Percentiles rank a stretch among this genome's conserved stretches.
Conservation (phyloP, 1,140 invertebrate genomes). For the Drosophila burlai region DNA sequence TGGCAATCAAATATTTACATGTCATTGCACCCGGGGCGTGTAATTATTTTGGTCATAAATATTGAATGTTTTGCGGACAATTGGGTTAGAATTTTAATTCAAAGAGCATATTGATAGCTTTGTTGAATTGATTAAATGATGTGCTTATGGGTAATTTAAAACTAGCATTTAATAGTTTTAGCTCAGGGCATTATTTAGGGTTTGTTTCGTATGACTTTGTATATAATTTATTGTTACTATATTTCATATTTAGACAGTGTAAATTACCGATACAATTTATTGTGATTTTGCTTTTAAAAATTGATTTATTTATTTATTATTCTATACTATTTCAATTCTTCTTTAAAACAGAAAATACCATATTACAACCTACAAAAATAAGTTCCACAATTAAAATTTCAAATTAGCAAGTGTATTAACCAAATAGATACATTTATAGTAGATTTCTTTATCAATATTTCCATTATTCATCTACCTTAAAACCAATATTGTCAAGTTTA, state of each 20-base stretch:
- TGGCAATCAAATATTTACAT: conserved; percentile 24
- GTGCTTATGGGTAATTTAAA: neutral
- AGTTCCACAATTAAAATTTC: neutral
- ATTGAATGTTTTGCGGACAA: conserved; percentile 3
- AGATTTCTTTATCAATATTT: neutral
- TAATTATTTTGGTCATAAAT: neutral
- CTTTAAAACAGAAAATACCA: neutral
- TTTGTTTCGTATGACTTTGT: neutral
- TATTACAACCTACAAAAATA: neutral
- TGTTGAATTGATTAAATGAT: conserved; percentile 1
- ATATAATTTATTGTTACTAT: neutral
- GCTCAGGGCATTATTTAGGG: neutral
- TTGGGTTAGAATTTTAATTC: neutral
- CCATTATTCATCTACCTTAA: neutral
- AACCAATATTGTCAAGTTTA: conserved; percentile 1
- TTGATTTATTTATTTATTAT: neutral
- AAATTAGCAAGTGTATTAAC: neutral
- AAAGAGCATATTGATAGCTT: neutral
- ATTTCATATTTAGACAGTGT: no score
- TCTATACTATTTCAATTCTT: neutral
- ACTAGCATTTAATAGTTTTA: neutral
- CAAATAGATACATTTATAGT: neutral
- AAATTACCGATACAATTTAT: no score
- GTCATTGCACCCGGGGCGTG: conserved; percentile 1
- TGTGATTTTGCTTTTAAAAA: no score